phyloP scores from a whole-genome alignment of 2,113 vertebrate genomes.

The Pachyramphus minor region DNA sequence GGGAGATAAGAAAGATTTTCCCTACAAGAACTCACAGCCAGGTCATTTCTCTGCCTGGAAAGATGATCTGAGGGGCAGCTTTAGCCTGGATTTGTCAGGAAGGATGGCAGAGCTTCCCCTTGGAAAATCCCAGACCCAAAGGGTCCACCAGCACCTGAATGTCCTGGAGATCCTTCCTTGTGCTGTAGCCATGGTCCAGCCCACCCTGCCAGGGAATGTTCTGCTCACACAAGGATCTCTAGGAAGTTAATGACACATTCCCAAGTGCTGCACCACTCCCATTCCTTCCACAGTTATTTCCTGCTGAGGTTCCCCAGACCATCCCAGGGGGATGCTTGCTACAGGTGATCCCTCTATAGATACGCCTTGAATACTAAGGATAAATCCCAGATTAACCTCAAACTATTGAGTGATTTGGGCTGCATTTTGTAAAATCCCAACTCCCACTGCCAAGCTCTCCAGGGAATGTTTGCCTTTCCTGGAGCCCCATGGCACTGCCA shows the following conservation, averaged over 20 bases:
- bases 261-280: background rate
- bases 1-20: background rate
- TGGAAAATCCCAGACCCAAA: background rate
- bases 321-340: background rate
- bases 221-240: background rate
- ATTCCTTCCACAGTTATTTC: background rate
- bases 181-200: accelerated
- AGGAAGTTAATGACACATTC: background rate
- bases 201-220: no score
- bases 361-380: background rate
- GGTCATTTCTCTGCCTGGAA: background rate
- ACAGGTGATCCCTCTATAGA: background rate
- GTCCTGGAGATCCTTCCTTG: background rate
- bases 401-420: background rate
- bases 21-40: accelerated
- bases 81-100: background rate
- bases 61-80: background rate
- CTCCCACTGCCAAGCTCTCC: background rate
- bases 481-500: background rate
- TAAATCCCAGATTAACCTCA: background rate
- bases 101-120: background rate
- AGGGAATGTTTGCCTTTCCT: background rate
- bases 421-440: background rate
- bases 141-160: background rate
- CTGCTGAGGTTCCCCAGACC: background rate